Conservation (phyloP, 1,140 invertebrate genomes). For the Helicoverpa zea region DNA sequence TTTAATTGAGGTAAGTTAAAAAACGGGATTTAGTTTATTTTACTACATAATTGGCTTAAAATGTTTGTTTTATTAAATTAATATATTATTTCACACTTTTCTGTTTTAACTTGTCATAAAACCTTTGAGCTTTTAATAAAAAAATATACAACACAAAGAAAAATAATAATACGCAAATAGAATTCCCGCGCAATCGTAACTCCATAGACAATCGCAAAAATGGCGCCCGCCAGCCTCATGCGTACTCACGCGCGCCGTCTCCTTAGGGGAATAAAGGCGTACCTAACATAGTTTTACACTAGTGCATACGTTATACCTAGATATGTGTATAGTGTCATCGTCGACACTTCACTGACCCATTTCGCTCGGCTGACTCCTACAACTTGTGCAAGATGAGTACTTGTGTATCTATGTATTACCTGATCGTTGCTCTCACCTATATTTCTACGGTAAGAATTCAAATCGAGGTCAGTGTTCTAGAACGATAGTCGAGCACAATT, state of each 20-base stretch:
- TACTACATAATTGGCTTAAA: neutral
- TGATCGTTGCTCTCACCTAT: conserved; percentile 13
- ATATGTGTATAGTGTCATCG: conserved; percentile 31
- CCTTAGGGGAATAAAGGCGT: neutral
- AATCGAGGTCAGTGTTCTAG: too few species aligned
- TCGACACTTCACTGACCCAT: conserved; percentile 42
- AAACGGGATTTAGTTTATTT: conserved; percentile 1
- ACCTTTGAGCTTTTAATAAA: too few species aligned
- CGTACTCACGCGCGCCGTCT: neutral
- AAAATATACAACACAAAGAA: too few species aligned
- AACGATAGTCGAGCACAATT: too few species aligned
- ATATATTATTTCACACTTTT: neutral
- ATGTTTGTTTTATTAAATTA: neutral
- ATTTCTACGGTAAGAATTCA: neutral
- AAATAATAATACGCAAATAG: too few species aligned
- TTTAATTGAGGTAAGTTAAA: neutral
- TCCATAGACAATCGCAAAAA: neutral
- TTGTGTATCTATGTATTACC: conserved; percentile 14
- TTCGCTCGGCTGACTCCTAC: conserved; percentile 36
- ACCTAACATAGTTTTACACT: conserved; percentile 3
- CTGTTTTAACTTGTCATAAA: too few species aligned
- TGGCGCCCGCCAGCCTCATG: neutral
- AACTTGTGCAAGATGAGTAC: conserved; percentile 12
- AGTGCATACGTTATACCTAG: conserved; percentile 3
- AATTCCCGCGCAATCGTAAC: too few species aligned